Evolutionary conservation across 2,113 vertebrate species (phyloP), one percentile per base, ranked within the genome.

Genomic region (Antechinus stuartii): DNA sequence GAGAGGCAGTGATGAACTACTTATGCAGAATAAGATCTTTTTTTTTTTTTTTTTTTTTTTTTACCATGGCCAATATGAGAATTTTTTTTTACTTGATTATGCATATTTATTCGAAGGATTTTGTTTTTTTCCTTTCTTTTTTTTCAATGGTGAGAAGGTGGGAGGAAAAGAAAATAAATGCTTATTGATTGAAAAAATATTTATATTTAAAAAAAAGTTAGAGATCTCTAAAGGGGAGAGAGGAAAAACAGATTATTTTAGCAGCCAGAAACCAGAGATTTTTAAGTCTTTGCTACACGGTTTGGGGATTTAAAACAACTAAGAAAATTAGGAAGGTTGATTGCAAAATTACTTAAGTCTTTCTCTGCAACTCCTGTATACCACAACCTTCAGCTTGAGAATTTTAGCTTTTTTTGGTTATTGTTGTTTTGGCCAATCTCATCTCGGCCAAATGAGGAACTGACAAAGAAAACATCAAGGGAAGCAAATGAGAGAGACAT

Each of bases 311-410:
- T n/a, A 76, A 76, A 76, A 76, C 35, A 76, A 42, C 19, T 42
- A 84, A 84, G 68, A 84, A 42, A 42, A 42, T 23, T 84, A 42
- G n/a, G 42, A 42, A 24, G 1, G 68, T 95, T 55, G 24, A 96
- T 94, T 35, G 7, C 92, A 55, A 95, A 97, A 90, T 30, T 1
- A 2, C 57, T 57, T 90, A 89, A 92, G 55, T 24, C 93, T 10
- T 50, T 47, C 47, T 96, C 93, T 95, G 91, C 76, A 46, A 95
- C 46, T 50, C 96, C 6, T 8, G 24, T 49, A 0, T 92, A 90
- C 95, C 49, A 89, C 95, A 90, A 53, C 50, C 50, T 61, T 97
- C 42, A 94, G 95, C 96, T 97, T 95, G 91, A 96, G 90, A 92
- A 94, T 94, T 55, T 84, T 84, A 42, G 16, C 42, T 84, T 42